phyloP scores from a whole-genome alignment of 2,113 vertebrate genomes.

The Ptilorrhoa leucosticta region DNA sequence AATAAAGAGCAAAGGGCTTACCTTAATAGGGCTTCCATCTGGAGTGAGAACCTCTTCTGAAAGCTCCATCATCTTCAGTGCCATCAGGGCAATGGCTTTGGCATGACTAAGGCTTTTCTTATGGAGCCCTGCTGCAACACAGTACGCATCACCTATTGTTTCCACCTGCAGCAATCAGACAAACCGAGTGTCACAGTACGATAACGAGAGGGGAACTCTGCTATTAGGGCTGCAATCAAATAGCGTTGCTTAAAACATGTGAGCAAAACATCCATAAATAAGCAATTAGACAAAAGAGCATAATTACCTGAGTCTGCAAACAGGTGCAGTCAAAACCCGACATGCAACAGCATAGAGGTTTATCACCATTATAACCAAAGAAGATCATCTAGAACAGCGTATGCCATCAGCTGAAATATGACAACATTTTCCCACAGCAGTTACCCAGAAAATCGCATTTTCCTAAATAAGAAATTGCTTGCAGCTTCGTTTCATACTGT shows the following conservation, averaged over 20 bases:
- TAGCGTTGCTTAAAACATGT: conserved; percentile 38
- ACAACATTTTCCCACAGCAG: neutral
- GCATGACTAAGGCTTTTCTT: conserved; percentile 94
- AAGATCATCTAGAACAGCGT: neutral
- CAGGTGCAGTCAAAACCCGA: conserved; percentile 40
- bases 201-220: conserved; percentile 31
- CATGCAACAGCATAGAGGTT: neutral
- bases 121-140: conserved; percentile 93
- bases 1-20: conserved; percentile 47
- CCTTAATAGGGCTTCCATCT: conserved; percentile 93
- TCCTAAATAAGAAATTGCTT: neutral
- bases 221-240: conserved; percentile 45
- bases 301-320: conserved; percentile 68
- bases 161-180: conserved; percentile 85
- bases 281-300: conserved; percentile 51
- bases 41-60: conserved; percentile 97
- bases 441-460: neutral
- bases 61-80: conserved; percentile 98
- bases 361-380: neutral
- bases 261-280: conserved; percentile 60
- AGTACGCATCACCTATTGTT: conserved; percentile 98
- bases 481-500: neutral
- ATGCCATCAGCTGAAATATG: neutral
- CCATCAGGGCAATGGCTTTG: conserved; percentile 95
- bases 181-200: conserved; percentile 24